These are phyloP conservation scores for Pseudoips prasinana DNA, from an alignment of 2,888 invertebrate species.

Conservation along the genomic window DNA sequence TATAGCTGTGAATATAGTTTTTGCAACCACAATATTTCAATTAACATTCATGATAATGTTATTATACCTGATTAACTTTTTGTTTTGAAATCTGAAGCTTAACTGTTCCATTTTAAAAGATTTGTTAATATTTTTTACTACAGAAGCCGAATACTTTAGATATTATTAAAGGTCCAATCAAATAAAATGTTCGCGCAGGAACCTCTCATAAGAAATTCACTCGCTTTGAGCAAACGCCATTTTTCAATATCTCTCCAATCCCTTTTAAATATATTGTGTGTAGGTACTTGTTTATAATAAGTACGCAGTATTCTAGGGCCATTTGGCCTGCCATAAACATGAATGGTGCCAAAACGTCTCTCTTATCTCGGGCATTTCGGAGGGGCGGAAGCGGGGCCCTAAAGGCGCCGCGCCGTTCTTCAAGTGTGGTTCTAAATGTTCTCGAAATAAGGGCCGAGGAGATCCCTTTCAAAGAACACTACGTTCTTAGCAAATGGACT, in stretches of 20 bases:
- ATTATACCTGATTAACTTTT: no score
- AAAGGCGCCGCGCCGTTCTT: constrained; percentile 67
- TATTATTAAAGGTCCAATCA: not conserved
- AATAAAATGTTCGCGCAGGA: constrained; percentile 6
- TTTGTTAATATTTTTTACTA: no score
- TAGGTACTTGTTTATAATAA: constrained; percentile 77
- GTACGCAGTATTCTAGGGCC: constrained; percentile 75
- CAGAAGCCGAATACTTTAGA: no score
- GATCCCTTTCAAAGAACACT: constrained; percentile 73
- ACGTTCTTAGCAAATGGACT: constrained; percentile 78
- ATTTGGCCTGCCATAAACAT: constrained; percentile 80
- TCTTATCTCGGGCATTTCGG: constrained; percentile 79
- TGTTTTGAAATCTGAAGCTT: no score
- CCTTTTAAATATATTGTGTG: constrained; percentile 49
- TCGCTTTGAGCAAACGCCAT: constrained; percentile 31
- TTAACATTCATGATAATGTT: constrained; percentile 16
- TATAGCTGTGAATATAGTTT: constrained; percentile 41
- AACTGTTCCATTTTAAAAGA: no score
- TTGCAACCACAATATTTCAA: constrained; percentile 29
- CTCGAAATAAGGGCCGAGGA: constrained; percentile 73
- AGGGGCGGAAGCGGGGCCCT: constrained; percentile 74
- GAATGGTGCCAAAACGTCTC: constrained; percentile 81
- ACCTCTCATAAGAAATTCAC: constrained; percentile 1
- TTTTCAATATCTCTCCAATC: constrained; percentile 44
- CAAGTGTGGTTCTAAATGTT: constrained; percentile 78